Percentiles rank a stretch among this genome's conserved stretches.
These are phyloP conservation scores for Penaeus vannamei DNA, from an alignment of 1,140 invertebrate genomes.

Conservation along the genomic window DNA sequence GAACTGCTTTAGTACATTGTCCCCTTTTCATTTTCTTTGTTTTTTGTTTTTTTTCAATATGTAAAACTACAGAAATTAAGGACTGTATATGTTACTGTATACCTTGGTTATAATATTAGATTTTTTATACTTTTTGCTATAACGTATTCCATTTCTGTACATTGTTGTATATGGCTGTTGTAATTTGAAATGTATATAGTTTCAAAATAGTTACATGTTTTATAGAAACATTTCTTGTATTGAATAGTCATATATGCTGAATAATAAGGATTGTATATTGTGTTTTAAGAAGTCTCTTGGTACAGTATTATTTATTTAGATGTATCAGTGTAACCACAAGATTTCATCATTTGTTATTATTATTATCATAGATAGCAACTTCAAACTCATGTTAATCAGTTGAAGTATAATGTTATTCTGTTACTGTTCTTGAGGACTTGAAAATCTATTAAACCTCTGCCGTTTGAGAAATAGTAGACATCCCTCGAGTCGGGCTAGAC, in stretches of 20 bases:
- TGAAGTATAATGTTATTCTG: no score
- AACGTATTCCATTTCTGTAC: slow-evolving; percentile 30
- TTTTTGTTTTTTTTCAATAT: no score
- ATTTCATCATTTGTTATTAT: neutral
- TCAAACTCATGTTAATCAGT: no score
- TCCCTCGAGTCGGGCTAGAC: no score
- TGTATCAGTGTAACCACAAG: neutral
- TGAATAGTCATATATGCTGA: slow-evolving; percentile 17
- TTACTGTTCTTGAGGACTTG: neutral
- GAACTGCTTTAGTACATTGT: no score
- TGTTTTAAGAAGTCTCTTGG: neutral
- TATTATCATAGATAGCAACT: neutral
- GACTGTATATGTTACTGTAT: no score
- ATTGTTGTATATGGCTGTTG: slow-evolving; percentile 46
- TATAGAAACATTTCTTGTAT: slow-evolving; percentile 1
- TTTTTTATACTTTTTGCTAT: no score
- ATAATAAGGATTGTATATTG: neutral
- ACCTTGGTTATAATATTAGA: no score
- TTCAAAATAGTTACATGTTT: slow-evolving; percentile 15
- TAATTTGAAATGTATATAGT: slow-evolving; percentile 42
- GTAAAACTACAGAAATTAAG: no score
- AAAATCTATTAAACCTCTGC: neutral
- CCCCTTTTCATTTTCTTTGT: no score
- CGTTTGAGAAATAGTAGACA: neutral
- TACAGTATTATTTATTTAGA: slow-evolving; percentile 18